Conservation (phyloP, 1,140 invertebrate species). For the Eupeodes corollae region DNA sequence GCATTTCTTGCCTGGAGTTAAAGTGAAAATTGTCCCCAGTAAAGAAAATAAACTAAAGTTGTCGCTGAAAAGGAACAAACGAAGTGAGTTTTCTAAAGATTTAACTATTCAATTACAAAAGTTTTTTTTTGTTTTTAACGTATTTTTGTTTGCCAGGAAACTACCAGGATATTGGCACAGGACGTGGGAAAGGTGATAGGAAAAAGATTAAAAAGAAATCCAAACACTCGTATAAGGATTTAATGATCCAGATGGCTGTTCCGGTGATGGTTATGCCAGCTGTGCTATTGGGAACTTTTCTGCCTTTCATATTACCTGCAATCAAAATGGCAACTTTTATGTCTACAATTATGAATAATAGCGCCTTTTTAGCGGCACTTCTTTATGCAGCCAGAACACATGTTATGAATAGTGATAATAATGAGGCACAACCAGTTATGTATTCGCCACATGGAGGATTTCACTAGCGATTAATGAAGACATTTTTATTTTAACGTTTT, state of each 20-base stretch:
- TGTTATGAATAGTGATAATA: slow-evolving; percentile 2
- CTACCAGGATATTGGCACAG: not conserved
- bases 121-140: too few relatives aligned
- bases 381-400: slow-evolving; percentile 22
- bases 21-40: slow-evolving; percentile 33
- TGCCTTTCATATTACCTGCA: slow-evolving; percentile 30
- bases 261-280: slow-evolving; percentile 32
- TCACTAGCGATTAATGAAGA: slow-evolving; percentile 2
- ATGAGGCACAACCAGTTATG: not conserved
- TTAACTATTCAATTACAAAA: too few relatives aligned
- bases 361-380: slow-evolving; percentile 30
- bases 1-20: slow-evolving; percentile 28
- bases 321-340: slow-evolving; percentile 35
- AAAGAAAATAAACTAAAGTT: slow-evolving; percentile 33
- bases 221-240: slow-evolving; percentile 12
- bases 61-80: slow-evolving; percentile 17
- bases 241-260: slow-evolving; percentile 31
- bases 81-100: not conserved
- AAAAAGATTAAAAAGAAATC: slow-evolving; percentile 20
- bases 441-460: not conserved
- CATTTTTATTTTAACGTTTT: too few relatives aligned
- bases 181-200: not conserved
- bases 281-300: slow-evolving; percentile 25
- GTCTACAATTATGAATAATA: slow-evolving; percentile 32
- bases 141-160: too few relatives aligned